Conservation (phyloP, 2,797 vertebrate genomes). For the Bryconaethiops microstoma region DNA sequence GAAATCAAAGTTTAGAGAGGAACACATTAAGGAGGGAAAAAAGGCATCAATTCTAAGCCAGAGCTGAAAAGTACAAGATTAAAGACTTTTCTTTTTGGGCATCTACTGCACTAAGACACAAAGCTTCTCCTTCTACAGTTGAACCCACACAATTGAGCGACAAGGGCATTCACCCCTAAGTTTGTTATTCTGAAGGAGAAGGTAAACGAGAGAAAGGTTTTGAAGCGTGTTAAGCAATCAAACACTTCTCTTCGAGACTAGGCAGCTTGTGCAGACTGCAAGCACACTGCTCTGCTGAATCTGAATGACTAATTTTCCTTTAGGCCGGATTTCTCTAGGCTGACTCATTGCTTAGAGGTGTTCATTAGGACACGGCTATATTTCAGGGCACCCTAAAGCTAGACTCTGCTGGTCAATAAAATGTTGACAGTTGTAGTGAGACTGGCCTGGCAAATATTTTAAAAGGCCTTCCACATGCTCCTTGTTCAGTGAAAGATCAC, state of each 20-base stretch:
- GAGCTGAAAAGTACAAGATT: not conserved
- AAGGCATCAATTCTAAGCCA: conserved; percentile 43
- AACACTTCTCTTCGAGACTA: conserved; percentile 19
- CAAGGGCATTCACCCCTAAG: conserved; percentile 2
- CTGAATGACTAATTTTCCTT: conserved; percentile 39
- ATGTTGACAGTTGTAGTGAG: not conserved
- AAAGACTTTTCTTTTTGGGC: not conserved
- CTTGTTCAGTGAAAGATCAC: too few species aligned
- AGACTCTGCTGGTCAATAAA: conserved; percentile 12
- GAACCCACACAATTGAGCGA: conserved; percentile 7
- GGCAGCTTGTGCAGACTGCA: conserved; percentile 28
- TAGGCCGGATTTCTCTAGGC: conserved; percentile 60
- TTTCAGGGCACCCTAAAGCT: conserved; percentile 51
- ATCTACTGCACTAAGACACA: not conserved
- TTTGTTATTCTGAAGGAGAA: conserved; percentile 5
- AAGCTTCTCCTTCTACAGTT: not conserved
- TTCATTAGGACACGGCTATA: conserved; percentile 64
- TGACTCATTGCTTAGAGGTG: conserved; percentile 46
- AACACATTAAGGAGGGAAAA: conserved; percentile 49
- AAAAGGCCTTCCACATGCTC: too few species aligned
- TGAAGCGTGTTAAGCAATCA: conserved; percentile 33
- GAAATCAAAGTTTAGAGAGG: conserved; percentile 49
- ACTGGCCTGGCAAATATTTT: not conserved
- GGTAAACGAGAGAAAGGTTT: conserved; percentile 11
- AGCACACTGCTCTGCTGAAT: conserved; percentile 31